Evolutionary conservation across 2,113 vertebrate genomes (phyloP).

Genomic region (Peromyscus maniculatus): DNA sequence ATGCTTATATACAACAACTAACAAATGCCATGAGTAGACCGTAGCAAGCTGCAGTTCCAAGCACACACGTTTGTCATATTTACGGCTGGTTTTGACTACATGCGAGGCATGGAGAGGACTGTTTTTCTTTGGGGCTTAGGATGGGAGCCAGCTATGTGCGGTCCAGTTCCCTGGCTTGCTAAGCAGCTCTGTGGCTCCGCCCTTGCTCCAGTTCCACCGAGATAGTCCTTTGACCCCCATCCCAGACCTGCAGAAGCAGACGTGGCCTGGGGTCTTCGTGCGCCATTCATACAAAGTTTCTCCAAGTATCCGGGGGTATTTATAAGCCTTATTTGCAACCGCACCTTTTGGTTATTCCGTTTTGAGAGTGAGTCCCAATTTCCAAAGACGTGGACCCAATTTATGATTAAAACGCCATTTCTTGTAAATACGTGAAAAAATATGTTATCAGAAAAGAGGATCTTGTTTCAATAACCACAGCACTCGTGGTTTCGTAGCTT

Average conservation of each 20-base stretch:
- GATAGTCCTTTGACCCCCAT: neutral
- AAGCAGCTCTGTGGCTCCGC: neutral
- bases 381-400: neutral
- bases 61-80: neutral
- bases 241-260: neutral
- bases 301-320: neutral
- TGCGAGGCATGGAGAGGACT: neutral
- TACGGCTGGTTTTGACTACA: neutral
- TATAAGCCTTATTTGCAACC: neutral
- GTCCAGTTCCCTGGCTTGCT: neutral
- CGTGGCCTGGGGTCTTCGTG: neutral
- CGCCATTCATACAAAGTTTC: neutral
- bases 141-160: neutral
- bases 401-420: neutral
- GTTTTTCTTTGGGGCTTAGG: neutral
- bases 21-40: no score
- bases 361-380: neutral
- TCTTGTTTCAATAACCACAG: neutral
- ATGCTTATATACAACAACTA: neutral
- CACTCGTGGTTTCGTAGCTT: neutral
- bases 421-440: neutral
- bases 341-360: neutral
- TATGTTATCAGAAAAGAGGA: neutral
- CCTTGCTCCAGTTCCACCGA: neutral
- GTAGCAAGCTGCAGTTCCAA: no score